Conservation (phyloP, 2,113 vertebrate species). For the Chelonoidis abingdonii region DNA sequence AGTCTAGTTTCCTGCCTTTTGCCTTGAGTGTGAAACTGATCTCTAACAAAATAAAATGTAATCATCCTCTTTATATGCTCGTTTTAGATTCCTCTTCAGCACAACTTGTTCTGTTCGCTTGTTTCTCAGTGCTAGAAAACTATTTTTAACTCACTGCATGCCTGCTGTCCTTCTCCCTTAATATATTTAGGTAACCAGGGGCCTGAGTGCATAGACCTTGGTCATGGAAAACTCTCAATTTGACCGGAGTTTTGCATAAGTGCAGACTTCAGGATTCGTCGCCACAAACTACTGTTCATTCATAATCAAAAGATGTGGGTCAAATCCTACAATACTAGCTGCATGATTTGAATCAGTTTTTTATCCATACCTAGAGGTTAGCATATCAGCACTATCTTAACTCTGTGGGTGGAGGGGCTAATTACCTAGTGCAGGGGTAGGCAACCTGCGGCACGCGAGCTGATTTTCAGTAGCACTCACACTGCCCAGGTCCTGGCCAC, state of each 20-base stretch:
- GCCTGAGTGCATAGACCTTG: neutral
- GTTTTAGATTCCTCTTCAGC: neutral
- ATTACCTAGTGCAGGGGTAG: too few relatives aligned
- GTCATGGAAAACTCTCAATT: conserved; percentile 4
- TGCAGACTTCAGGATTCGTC: neutral
- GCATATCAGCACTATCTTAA: neutral
- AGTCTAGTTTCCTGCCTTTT: neutral
- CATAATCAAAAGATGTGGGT: conserved; percentile 43
- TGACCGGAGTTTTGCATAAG: neutral
- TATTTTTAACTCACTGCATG: neutral
- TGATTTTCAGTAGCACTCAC: too few relatives aligned
- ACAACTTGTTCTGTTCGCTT: fast-evolving
- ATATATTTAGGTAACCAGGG: neutral
- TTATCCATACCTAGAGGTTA: neutral
- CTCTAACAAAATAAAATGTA: neutral
- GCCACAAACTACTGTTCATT: conserved; percentile 50
- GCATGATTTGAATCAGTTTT: neutral
- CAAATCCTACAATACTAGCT: conserved; percentile 49
- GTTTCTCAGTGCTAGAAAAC: neutral
- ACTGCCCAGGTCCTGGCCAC: too few relatives aligned
- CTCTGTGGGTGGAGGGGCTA: neutral
- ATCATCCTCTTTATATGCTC: neutral
- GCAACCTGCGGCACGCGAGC: too few relatives aligned
- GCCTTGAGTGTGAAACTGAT: neutral
- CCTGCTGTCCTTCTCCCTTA: neutral